Conservation (phyloP, 2,797 vertebrate species). For the Dallia pectoralis region DNA sequence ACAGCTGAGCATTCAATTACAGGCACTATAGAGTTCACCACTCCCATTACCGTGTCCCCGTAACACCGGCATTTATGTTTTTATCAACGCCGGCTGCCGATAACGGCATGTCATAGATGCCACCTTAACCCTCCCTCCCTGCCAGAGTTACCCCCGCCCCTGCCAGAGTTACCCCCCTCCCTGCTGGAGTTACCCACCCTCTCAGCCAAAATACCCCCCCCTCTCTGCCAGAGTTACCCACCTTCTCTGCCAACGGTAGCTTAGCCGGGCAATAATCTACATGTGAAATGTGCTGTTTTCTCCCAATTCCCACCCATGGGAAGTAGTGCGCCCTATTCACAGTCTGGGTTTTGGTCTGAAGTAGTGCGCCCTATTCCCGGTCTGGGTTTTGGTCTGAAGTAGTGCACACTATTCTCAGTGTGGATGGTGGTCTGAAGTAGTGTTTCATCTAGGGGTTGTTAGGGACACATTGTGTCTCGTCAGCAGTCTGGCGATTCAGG, state of each 20-base stretch:
- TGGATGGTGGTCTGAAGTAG: neutral
- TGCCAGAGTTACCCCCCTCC: no score
- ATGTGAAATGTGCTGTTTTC: conserved; percentile 76
- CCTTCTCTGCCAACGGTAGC: conserved; percentile 61
- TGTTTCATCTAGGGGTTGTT: neutral
- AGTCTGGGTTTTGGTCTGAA: no score
- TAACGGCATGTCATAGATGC: neutral
- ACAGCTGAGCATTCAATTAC: conserved; percentile 18
- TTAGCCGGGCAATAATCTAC: conserved; percentile 72
- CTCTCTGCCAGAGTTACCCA: neutral
- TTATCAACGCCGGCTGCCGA: neutral
- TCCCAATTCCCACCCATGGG: conserved; percentile 49
- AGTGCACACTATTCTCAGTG: neutral
- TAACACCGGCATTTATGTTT: neutral
- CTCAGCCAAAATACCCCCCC: conserved; percentile 2
- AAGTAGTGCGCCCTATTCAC: no score
- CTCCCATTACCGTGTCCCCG: neutral
- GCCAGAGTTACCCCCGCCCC: neutral
- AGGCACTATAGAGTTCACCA: neutral
- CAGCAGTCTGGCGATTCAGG: conserved; percentile 67
- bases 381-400: no score
- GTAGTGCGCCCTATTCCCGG: neutral
- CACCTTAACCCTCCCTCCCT: conserved; percentile 6
- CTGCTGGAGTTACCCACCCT: neutral
- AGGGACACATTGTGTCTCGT: conserved; percentile 62